Percentiles rank a stretch among this genome's conserved stretches.
These are phyloP conservation scores for Catamblyrhynchus diadema DNA, from an alignment of 2,797 vertebrate species.

Conservation along the genomic window DNA sequence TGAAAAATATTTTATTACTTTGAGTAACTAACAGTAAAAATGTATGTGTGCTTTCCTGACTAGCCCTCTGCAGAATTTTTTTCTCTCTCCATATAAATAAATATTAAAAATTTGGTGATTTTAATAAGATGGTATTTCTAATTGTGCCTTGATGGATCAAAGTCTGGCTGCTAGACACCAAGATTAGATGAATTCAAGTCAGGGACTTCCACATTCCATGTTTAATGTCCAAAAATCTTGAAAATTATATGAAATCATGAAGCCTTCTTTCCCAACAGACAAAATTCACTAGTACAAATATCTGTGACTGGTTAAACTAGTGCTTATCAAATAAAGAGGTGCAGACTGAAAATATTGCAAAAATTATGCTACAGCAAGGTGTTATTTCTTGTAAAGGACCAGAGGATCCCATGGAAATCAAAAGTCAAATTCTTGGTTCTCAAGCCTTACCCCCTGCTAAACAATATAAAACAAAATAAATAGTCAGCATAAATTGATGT, in stretches of 20 bases:
- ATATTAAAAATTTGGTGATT: fast-evolving
- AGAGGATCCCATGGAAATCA: neutral
- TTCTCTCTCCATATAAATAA: neutral
- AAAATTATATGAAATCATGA: neutral
- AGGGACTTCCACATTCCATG: neutral
- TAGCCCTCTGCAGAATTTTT: neutral
- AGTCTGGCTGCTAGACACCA: neutral
- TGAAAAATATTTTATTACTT: neutral
- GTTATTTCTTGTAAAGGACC: neutral
- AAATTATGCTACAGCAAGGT: neutral
- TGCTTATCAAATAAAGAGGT: neutral
- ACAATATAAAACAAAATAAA: neutral
- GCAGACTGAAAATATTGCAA: neutral
- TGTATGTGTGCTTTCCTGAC: neutral
- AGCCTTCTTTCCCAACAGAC: neutral
- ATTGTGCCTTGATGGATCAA: neutral
- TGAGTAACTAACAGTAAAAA: neutral
- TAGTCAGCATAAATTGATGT: neutral
- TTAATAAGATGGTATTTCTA: neutral
- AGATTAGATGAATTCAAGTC: neutral
- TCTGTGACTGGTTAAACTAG: neutral
- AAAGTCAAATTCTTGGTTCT: neutral
- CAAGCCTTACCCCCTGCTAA: neutral
- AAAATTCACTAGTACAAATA: neutral
- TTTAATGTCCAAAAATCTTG: neutral